Base-by-base conservation (phyloP, 1,140 invertebrate genomes). In the Copidosoma floridanum region DNA sequence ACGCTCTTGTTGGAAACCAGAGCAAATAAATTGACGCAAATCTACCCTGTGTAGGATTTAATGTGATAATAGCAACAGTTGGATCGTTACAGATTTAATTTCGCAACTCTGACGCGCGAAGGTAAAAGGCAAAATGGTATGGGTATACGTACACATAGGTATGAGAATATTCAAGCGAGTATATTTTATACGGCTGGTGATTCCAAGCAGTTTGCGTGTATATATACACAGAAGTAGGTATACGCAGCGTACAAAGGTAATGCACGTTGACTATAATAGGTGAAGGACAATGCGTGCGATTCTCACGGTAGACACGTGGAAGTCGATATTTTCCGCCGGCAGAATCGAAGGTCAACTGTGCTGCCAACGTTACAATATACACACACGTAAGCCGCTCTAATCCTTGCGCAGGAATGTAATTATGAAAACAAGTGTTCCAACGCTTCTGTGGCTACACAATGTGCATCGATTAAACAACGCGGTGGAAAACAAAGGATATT, bases 231-330 rank as follows among this genome's bases (percentile, higher is more conserved):
- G 14, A 18, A 20, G 2, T 10, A 50, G 29, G 24, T 23, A 27
- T n/a, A n/a, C n/a, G n/a, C 16, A 38, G 11, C 2, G 32, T 29
- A 44, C 52, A 35, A 32, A 44, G 48, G 24, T 40, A 50, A 40
- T n/a, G n/a, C n/a, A 50, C 37, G n/a, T 50, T 43, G 52, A 41
- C 46, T 51, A 62, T 55, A n/a, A n/a, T 53, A 24, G 55, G 54
- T 63, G 61, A 63, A 63, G 61, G 61, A 57, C 55, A 63, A 63
- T 52, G 48, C 23, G 24, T 53, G 14, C 18, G 47, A 63, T 57
- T 63, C 55, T 63, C 61, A 63, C 55, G 60, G 29, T 63, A 47
- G n/a, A 20, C 48, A 57, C 51, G 41, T 63, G 41, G 55, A 63
- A 57, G 55, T 63, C 40, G 48, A n/a, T n/a, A 63, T 63, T 57